Evolutionary conservation across 2,797 vertebrate genomes (phyloP).

Genomic region (Meriones psammophilus): DNA sequence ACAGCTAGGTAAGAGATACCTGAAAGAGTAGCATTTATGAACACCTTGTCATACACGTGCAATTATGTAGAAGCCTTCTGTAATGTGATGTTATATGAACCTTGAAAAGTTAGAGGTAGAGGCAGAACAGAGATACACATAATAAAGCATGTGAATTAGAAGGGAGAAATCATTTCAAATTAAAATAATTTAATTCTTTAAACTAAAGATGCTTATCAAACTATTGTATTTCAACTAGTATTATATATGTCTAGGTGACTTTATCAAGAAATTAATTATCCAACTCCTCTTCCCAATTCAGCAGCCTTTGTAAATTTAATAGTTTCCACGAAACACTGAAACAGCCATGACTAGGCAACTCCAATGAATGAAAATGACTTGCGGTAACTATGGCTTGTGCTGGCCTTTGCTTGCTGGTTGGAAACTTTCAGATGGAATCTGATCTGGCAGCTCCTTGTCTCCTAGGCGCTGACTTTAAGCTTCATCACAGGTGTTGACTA

Average conservation of each 20-base stretch:
- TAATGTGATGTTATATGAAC: not conserved
- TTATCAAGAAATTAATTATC: constrained; percentile 35
- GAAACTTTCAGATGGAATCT: not conserved
- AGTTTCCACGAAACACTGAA: constrained; percentile 26
- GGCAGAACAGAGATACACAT: not conserved
- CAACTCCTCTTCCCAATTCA: not conserved
- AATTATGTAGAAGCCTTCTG: not conserved
- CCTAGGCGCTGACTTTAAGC: constrained; percentile 10
- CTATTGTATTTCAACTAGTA: constrained; percentile 1
- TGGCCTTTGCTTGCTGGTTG: not conserved
- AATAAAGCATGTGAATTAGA: not conserved
- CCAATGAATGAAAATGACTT: not conserved
- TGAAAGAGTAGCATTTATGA: not conserved
- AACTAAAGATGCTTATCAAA: constrained; percentile 19
- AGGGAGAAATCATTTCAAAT: constrained; percentile 13
- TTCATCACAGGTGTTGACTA: not conserved
- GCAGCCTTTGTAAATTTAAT: constrained; percentile 55
- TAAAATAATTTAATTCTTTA: constrained; percentile 53
- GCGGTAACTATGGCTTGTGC: not conserved
- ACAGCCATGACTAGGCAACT: constrained; percentile 11
- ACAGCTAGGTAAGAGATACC: not conserved
- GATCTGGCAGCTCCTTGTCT: not conserved
- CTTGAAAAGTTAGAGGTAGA: not conserved
- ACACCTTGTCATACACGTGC: not conserved
- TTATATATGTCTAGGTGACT: not conserved